These are phyloP conservation scores for Phrynocephalus versicolor DNA, from an alignment of 2,113 vertebrate species.

Conservation along the genomic window DNA sequence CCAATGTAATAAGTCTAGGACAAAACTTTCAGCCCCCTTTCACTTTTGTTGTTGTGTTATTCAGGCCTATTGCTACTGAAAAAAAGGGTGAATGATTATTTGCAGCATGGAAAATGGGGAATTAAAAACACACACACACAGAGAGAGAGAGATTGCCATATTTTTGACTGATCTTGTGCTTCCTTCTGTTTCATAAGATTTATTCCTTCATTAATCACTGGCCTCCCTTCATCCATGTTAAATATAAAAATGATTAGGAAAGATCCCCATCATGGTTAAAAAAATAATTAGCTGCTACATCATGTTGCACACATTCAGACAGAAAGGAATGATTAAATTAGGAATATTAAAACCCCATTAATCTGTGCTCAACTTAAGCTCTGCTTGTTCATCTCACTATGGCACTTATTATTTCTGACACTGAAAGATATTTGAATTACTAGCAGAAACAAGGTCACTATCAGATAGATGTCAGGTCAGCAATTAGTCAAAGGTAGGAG, in stretches of 20 bases:
- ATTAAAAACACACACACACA: conserved; percentile 17
- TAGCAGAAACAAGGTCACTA: conserved; percentile 75
- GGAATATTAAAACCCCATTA: conserved; percentile 91
- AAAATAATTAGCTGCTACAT: conserved; percentile 93
- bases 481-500: conserved; percentile 75
- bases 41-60: not conserved
- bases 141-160: conserved; percentile 44
- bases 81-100: conserved; percentile 49
- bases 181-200: conserved; percentile 76
- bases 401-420: conserved; percentile 78
- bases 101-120: conserved; percentile 11
- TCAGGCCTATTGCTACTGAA: conserved; percentile 20
- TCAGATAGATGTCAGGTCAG: conserved; percentile 75
- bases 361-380: conserved; percentile 85
- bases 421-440: conserved; percentile 76
- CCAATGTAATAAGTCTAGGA: conserved; percentile 42
- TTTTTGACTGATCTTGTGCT: conserved; percentile 70
- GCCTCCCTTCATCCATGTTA: conserved; percentile 81
- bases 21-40: conserved; percentile 53
- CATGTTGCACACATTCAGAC: conserved; percentile 81
- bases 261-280: conserved; percentile 89
- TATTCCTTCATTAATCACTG: conserved; percentile 90
- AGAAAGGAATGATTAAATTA: conserved; percentile 92
- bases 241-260: conserved; percentile 83
- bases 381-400: conserved; percentile 77